Base-by-base conservation (phyloP, 2,888 invertebrate genomes). In the Osmoderma eremita region DNA sequence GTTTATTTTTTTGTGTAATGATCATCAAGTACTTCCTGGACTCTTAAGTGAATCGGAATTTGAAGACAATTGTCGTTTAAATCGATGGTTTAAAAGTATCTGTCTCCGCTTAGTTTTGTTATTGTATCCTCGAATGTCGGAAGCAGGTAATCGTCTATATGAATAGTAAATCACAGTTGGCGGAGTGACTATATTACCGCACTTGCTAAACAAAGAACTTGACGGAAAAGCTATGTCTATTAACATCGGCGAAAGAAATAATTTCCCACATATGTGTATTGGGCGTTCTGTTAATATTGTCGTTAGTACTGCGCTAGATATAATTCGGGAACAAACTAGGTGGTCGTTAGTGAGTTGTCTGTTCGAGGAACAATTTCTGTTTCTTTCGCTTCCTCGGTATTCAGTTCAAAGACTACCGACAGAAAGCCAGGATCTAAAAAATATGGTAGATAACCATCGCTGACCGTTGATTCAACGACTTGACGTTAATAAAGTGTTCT, bases 401-500 rank as follows among this genome's bases (percentile, higher is more conserved):
- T 53, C 6, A 53, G 8, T 3, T 36, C 53, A 53, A 53, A 53
- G 53, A 17, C 15, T 53, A 53, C 53, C 38, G 53, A 38, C 38
- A 53, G 17, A 53, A 53, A 38, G 36, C 53, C 36, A 53, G 39
- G 18, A 53, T 17, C 8, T 56, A 13, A 20, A 39, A 41, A 56
- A 41, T 41, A 54, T 17, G n/a, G 41, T 6, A 41, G 54, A 56
- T 56, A 41, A 56, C 41, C 39, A 56, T 56, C 54, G 49, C 13
- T 22, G 24, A 30, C 61, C 20, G 66, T 61, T 61, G 66, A 66
- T 50, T 61, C 50, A 62, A 62, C 66, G 51, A 51, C 48, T 30
- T 66, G 66, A 66, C 66, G 41, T 50, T 66, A 66, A 66, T 66
- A 62, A 62, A 56, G 41, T 45, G 50, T 63, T 51, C 50, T 62